These are phyloP conservation scores for Gasterosteus nipponicus DNA, from an alignment of 2,113 vertebrate species.

Conservation along the genomic window DNA sequence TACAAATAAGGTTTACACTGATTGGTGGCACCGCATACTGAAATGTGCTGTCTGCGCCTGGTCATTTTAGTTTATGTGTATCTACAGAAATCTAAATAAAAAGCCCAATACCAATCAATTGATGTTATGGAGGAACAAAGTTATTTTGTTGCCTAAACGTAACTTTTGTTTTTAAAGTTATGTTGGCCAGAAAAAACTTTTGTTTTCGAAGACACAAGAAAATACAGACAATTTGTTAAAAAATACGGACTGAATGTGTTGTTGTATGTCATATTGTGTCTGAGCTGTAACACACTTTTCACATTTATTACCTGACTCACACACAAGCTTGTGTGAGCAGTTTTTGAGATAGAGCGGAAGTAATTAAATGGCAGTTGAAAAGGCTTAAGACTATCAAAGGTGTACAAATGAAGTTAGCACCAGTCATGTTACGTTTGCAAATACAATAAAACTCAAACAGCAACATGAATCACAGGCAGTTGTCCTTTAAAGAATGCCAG, in stretches of 20 bases:
- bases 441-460: constrained; percentile 33
- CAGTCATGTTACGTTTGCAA: constrained; percentile 57
- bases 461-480: constrained; percentile 26
- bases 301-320: constrained; percentile 37
- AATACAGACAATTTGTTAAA: neutral
- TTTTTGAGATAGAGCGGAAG: constrained; percentile 30
- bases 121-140: neutral
- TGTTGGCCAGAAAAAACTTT: neutral
- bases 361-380: constrained; percentile 50
- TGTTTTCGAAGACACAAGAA: neutral
- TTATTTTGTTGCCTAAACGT: neutral
- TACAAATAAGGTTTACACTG: constrained; percentile 22
- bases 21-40: constrained; percentile 33
- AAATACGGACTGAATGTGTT: neutral
- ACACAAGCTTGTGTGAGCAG: constrained; percentile 19
- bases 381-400: constrained; percentile 47
- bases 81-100: neutral
- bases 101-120: too few relatives aligned
- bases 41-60: constrained; percentile 25
- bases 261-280: constrained; percentile 23
- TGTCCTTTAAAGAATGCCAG: constrained; percentile 5
- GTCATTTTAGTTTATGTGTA: neutral
- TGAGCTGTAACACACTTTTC: constrained; percentile 31
- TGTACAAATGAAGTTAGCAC: constrained; percentile 65
- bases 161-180: neutral